Base-by-base conservation (phyloP, 1,140 invertebrate genomes). In the Ceratitis capitata region DNA sequence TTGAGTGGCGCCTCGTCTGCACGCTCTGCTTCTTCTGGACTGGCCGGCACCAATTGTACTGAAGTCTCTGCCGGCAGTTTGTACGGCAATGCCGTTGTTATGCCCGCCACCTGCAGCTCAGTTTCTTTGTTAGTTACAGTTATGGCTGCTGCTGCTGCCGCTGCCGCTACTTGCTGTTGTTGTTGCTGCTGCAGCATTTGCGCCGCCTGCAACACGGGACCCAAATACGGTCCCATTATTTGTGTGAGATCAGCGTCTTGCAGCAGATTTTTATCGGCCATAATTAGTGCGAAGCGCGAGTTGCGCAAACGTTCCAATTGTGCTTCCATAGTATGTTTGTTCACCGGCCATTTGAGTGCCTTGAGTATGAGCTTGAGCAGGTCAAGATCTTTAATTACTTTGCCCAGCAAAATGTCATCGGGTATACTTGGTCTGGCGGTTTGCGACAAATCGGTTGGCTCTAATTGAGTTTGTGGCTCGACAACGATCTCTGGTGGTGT, bases 191-290 rank as follows among this genome's bases (percentile, higher is more conserved):
- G 85, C 58, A 87, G 42, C 9, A 49, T 64, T 82, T 85, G 85
- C 19, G 85, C 85, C 3, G 85, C 84, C 39, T 85, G 47, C 29
- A 90, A 82, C 74, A 91, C 89, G 0, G 90, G 91, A 1, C 85
- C 87, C 19, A 92, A 82, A 84, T 91, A 91, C 0, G 91, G 89
- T 6, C 91, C 89, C 45, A 92, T 69, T 10, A 92, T 74, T 69
- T 92, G 91, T 0, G 91, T 92, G 16, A 92, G 86, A 88, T 92
- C 91, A 0, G 87, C 89, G 85, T 92, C 91, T 47, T 91, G 91
- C 42, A 92, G 85, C 5, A 92, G 86, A 86, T 92, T 92, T 23
- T 26, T 88, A 58, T 92, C 90, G 9, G 88, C 88, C 88, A 92
- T 91, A 35, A 92, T 90, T 23, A 87, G 87, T 4, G 87, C 86